These are phyloP conservation scores for Heliconius aoede DNA, from an alignment of 2,888 invertebrate genomes.

Conservation along the genomic window DNA sequence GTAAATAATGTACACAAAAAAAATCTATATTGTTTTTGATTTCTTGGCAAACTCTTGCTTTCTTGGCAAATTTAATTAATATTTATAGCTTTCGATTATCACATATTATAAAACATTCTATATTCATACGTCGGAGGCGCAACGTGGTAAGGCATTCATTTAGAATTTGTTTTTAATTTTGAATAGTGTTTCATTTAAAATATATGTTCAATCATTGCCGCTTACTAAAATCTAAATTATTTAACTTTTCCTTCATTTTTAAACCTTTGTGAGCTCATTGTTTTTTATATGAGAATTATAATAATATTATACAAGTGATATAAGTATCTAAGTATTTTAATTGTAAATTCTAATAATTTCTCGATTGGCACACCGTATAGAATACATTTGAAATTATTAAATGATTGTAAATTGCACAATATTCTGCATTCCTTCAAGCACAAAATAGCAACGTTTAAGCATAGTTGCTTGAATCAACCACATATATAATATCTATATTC, in stretches of 20 bases:
- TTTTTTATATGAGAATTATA: conserved; percentile 49
- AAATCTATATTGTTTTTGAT: conserved; percentile 49
- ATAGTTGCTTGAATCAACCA: background rate
- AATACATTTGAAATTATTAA: background rate
- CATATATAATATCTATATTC: background rate
- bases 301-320: background rate
- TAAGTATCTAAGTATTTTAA: background rate
- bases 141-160: conserved; percentile 49
- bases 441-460: background rate
- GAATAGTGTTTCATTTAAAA: conserved; percentile 14
- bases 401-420: background rate
- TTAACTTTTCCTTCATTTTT: background rate
- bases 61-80: conserved; percentile 50
- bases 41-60: conserved; percentile 65
- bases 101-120: conserved; percentile 11
- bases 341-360: background rate
- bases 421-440: background rate
- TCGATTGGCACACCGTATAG: background rate
- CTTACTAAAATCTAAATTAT: background rate
- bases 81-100: conserved; percentile 39
- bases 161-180: conserved; percentile 24
- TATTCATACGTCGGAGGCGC: conserved; percentile 41
- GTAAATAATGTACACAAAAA: conserved; percentile 53
- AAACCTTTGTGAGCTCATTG: conserved; percentile 72
- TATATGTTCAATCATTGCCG: conserved; percentile 13